phyloP scores from a whole-genome alignment of 2,888 invertebrate genomes.

The Drosophila yooni region DNA sequence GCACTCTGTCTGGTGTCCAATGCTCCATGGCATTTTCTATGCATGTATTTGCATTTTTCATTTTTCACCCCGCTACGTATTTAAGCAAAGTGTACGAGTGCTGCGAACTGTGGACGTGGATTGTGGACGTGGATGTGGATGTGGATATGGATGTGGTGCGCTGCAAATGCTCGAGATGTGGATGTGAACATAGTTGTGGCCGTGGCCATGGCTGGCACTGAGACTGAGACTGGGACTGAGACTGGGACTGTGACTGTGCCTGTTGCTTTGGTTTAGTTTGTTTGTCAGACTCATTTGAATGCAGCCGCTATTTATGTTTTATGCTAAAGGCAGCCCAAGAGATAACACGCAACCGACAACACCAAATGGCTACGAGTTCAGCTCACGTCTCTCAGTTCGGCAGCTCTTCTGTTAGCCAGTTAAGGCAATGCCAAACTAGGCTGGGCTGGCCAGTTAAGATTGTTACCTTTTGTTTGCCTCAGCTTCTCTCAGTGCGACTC shows the following conservation, averaged over 20 bases:
- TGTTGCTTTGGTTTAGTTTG: slow-evolving; percentile 67
- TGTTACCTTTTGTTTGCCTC: slow-evolving; percentile 51
- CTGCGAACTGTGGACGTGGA: slow-evolving; percentile 21
- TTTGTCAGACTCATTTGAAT: slow-evolving; percentile 80
- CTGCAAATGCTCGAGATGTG: not conserved
- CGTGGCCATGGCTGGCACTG: not conserved
- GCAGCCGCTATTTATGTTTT: slow-evolving; percentile 80
- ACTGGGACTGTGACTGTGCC: slow-evolving; percentile 12
- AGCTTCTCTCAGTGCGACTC: slow-evolving; percentile 11
- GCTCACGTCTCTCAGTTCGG: slow-evolving; percentile 18
- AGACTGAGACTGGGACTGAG: not conserved
- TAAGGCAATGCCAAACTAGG: slow-evolving; percentile 51
- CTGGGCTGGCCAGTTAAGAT: slow-evolving; percentile 44
- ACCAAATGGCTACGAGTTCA: slow-evolving; percentile 34
- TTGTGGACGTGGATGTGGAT: slow-evolving; percentile 19
- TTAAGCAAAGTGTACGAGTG: slow-evolving; percentile 2
- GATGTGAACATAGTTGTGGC: slow-evolving; percentile 23
- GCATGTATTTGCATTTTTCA: slow-evolving; percentile 66
- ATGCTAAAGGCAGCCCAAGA: slow-evolving; percentile 71
- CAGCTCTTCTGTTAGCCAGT: slow-evolving; percentile 29
- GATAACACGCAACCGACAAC: slow-evolving; percentile 69
- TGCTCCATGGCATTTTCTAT: slow-evolving; percentile 46
- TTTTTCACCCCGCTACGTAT: slow-evolving; percentile 25
- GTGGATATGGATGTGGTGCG: slow-evolving; percentile 7
- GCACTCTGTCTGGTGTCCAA: slow-evolving; percentile 12